These are phyloP conservation scores for Taxidea taxus DNA, from an alignment of 2,113 vertebrate genomes.

Conservation along the genomic window DNA sequence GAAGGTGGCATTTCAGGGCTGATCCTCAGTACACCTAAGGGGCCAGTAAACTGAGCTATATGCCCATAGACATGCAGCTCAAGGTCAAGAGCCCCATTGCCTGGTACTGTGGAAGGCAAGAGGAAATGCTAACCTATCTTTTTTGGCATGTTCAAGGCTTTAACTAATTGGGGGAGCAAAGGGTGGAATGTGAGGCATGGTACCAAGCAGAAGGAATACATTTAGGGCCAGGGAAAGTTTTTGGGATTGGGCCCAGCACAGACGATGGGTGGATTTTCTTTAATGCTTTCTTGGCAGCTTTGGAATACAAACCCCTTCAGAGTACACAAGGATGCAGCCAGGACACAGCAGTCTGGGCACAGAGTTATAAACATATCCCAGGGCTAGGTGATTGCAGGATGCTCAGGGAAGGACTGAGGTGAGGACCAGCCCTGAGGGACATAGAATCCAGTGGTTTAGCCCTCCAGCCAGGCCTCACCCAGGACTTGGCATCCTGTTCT, in stretches of 20 bases:
- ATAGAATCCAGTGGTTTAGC: neutral
- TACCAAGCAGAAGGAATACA: neutral
- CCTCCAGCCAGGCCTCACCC: too few relatives aligned
- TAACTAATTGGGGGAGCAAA: neutral
- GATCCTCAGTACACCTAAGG: neutral
- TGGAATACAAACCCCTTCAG: neutral
- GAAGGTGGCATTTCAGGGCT: neutral
- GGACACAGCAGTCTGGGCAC: too few relatives aligned
- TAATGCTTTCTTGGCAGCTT: neutral
- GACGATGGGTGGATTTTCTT: neutral
- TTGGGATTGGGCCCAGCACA: neutral
- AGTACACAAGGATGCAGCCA: neutral
- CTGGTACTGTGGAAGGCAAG: neutral
- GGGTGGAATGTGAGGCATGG: too few relatives aligned
- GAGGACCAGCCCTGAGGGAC: too few relatives aligned
- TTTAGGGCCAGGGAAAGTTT: neutral
- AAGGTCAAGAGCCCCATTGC: neutral
- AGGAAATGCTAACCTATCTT: neutral
- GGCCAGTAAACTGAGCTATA: neutral
- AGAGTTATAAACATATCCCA: neutral
- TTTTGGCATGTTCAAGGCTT: neutral
- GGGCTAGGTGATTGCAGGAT: too few relatives aligned
- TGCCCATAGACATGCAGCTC: neutral
- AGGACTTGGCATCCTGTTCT: neutral
- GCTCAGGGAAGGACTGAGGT: neutral